These are phyloP conservation scores for Machaerirhynchus nigripectus DNA, from an alignment of 2,113 vertebrate genomes.

Conservation along the genomic window DNA sequence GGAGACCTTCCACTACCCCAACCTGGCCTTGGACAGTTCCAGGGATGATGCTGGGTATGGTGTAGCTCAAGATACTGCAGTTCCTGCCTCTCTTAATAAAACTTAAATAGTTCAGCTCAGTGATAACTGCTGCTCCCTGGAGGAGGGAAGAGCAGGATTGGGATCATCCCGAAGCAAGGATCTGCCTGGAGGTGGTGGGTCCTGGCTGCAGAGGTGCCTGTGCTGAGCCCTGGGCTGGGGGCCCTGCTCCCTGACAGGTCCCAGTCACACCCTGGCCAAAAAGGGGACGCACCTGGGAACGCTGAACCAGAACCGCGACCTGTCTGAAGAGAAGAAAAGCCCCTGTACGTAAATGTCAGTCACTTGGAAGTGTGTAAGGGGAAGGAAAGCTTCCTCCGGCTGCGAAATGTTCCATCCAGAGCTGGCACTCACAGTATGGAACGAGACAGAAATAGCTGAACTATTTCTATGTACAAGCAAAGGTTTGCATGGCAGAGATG, in stretches of 20 bases:
- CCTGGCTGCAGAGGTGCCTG: neutral
- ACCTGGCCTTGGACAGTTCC: neutral
- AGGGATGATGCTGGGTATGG: neutral
- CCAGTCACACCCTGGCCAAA: neutral
- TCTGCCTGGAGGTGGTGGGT: neutral
- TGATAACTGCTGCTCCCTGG: neutral
- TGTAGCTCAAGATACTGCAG: accelerated
- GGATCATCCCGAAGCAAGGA: neutral
- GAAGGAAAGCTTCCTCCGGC: neutral
- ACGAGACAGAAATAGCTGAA: neutral
- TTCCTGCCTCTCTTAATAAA: neutral
- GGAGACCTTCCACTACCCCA: neutral
- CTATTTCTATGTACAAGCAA: neutral
- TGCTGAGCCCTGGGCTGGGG: neutral
- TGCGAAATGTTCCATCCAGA: neutral
- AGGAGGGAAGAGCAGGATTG: neutral
- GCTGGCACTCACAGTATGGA: neutral
- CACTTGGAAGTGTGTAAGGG: neutral
- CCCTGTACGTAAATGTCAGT: neutral
- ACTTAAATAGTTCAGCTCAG: accelerated
- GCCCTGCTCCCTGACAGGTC: neutral
- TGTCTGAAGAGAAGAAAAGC: neutral
- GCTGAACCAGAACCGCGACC: neutral
- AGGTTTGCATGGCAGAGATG: neutral
- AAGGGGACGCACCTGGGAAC: accelerated